Evolutionary conservation across 2,113 vertebrate species (phyloP), one percentile per base, ranked within the genome.

Genomic region (Cnemophilus loriae): DNA sequence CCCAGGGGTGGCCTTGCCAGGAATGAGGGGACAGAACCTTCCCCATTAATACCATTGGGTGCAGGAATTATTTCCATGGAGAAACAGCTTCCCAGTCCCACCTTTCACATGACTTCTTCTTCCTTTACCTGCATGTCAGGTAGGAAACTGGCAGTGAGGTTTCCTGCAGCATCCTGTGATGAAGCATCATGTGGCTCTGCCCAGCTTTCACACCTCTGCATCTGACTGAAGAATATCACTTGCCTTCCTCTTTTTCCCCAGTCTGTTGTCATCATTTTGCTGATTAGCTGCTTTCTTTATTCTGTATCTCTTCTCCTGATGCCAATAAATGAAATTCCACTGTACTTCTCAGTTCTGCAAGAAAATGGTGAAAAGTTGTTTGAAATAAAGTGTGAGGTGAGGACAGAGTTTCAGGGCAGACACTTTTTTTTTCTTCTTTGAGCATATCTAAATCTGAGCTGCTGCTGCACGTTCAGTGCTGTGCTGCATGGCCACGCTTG

Each of bases 101-200:
- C 4, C 2, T 87, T 59, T 74, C 28, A 3, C 30, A 24, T 27
- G 35, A 12, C 13, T 87, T 77, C 27, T 16, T 56, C 50, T 57
- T 57, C 37, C 26, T 64, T 63, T 80, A 28, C 47, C 23, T 81
- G 21, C 5, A 6, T 11, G 8, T 71, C 37, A 69, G 47, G 47
- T 44, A 44, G 39, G 53, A 87, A 71, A 63, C 1, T 1, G 19
- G 6, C 1, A 1, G 22, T 3, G 6, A 24, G 9, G 3, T 78
- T 60, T 89, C 22, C 77, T 71, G 20, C 57, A 86, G 57, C 70
- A 69, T 56, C 39, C 41, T 67, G 20, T 46, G 47, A 33, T 49
- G n/a, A n/a, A n/a, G n/a, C n/a, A n/a, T n/a, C 0, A 0, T 10
- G 10, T 81, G 37, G 16, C 21, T 32, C 7, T 77, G 41, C 24